These are phyloP conservation scores for Iselma pallidipennis DNA, from an alignment of 2,888 invertebrate species.

Conservation along the genomic window DNA sequence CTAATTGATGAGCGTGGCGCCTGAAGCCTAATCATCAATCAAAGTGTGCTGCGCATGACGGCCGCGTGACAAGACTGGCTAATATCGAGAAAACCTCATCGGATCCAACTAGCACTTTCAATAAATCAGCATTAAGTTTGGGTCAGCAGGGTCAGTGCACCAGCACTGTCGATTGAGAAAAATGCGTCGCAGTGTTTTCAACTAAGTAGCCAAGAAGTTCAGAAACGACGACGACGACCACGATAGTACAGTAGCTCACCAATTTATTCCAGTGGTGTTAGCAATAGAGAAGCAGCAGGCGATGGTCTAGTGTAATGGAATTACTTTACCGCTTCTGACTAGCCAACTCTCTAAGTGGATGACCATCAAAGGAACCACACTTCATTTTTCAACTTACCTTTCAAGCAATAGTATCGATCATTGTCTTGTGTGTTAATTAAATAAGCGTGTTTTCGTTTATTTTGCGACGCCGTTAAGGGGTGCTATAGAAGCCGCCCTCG, in stretches of 20 bases:
- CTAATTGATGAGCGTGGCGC: slow-evolving; percentile 35
- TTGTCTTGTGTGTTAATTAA: background rate
- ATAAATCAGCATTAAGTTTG: slow-evolving; percentile 43
- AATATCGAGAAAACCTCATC: slow-evolving; percentile 35
- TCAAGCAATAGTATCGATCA: slow-evolving; percentile 16
- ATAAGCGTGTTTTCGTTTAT: background rate
- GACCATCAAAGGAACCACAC: slow-evolving; percentile 42
- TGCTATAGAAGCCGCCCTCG: background rate
- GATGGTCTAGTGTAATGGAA: slow-evolving; percentile 25
- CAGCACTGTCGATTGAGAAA: slow-evolving; percentile 29
- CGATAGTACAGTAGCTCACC: slow-evolving; percentile 29
- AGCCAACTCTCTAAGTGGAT: slow-evolving; percentile 38
- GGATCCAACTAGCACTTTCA: slow-evolving; percentile 40
- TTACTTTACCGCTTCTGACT: slow-evolving; percentile 34
- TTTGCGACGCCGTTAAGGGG: background rate
- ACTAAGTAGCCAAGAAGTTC: slow-evolving; percentile 24
- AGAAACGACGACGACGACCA: slow-evolving; percentile 24
- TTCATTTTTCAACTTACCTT: slow-evolving; percentile 28
- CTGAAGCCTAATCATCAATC: slow-evolving; percentile 37
- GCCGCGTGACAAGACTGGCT: slow-evolving; percentile 36
- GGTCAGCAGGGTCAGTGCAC: slow-evolving; percentile 30
- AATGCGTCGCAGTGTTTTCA: slow-evolving; percentile 25
- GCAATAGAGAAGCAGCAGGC: slow-evolving; percentile 31
- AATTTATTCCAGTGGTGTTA: slow-evolving; percentile 33
- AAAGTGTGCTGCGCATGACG: slow-evolving; percentile 38